A percentile compares a stretch with the other conserved stretches of the same genome.
Evolutionary conservation across 1,140 invertebrate genomes (phyloP).

Genomic region (Sitophilus oryzae): DNA sequence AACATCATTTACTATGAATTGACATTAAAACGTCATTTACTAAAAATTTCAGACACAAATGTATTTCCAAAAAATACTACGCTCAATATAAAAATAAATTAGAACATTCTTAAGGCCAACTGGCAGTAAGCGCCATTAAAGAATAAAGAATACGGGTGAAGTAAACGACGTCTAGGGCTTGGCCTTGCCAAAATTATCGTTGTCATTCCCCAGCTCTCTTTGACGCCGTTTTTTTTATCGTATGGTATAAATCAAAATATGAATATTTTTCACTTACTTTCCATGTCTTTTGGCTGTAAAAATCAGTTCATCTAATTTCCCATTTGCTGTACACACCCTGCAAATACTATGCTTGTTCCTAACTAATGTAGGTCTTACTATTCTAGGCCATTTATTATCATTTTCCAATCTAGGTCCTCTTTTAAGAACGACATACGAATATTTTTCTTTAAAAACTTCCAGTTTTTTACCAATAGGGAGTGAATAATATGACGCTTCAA

Average conservation of each 20-base stretch:
- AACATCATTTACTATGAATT: too few relatives aligned
- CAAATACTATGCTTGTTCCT: conserved; percentile 68
- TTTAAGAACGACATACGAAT: conserved; percentile 71
- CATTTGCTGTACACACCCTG: conserved; percentile 66
- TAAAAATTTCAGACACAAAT: conserved; percentile 7
- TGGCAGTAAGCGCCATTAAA: too few relatives aligned
- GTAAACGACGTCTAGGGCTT: too few relatives aligned
- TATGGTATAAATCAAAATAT: neutral
- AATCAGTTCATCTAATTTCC: conserved; percentile 69
- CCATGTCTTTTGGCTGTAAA: conserved; percentile 70
- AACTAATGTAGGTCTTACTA: conserved; percentile 62
- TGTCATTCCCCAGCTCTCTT: too few relatives aligned
- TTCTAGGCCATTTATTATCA: conserved; percentile 63
- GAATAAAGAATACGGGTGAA: too few relatives aligned
- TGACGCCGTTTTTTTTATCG: neutral
- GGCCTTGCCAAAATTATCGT: too few relatives aligned
- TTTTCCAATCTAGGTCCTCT: conserved; percentile 58
- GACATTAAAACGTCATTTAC: too few relatives aligned
- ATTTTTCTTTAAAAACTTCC: conserved; percentile 46
- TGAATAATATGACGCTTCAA: conserved; percentile 57
- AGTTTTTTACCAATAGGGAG: conserved; percentile 47
- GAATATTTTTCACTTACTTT: conserved; percentile 48
- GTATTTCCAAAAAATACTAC: neutral
- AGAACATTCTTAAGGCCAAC: too few relatives aligned
- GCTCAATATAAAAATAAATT: too few relatives aligned